Evolutionary conservation across 1,140 invertebrate species (phyloP), one percentile per base, ranked within the genome.

Genomic region (Solenopsis invicta): DNA sequence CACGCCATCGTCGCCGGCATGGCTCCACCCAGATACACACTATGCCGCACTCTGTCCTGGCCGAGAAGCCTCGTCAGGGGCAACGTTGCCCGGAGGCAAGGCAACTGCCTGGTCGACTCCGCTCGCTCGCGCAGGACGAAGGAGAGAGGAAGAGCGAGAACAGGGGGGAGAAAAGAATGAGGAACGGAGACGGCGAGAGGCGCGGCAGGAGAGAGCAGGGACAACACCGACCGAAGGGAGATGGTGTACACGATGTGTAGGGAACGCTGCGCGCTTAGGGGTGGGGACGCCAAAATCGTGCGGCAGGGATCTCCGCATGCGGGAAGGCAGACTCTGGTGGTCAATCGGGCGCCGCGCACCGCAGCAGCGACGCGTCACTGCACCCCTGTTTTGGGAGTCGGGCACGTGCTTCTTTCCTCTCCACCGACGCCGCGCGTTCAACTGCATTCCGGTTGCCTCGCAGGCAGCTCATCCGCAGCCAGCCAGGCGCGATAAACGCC

Each of bases 321-420:
- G 92, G 92, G 93, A 94, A 94, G 92, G 92, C 94, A 95, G 95
- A 95, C 94, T 93, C 93, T 92, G 94, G 92, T 95, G 95, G 95
- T 95, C 95, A 95, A 95, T 95, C 94, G 94, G 94, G 94, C 93
- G 93, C 91, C 94, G 94, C 93, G 95, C 94, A 95, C 94, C 93
- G 92, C 91, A 94, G 93, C 93, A 93, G 94, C 93, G 93, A 94
- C 94, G 93, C 93, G 91, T 94, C 94, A 94, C 93, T 94, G 93
- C 93, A 94, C 94, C 93, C 93, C 93, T 92, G 92, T 94, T 94
- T 91, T 87, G 89, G 78, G 93, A 92, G 93, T 91, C 93, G 69
- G 80, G 80, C 94, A 94, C 94, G 94, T 94, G 94, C 92, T 94
- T 91, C 88, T 89, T 87, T 91, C 90, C 87, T 90, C 89, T 89